These are phyloP conservation scores for Noctilio leporinus DNA, from an alignment of 2,113 vertebrate genomes.

Conservation along the genomic window DNA sequence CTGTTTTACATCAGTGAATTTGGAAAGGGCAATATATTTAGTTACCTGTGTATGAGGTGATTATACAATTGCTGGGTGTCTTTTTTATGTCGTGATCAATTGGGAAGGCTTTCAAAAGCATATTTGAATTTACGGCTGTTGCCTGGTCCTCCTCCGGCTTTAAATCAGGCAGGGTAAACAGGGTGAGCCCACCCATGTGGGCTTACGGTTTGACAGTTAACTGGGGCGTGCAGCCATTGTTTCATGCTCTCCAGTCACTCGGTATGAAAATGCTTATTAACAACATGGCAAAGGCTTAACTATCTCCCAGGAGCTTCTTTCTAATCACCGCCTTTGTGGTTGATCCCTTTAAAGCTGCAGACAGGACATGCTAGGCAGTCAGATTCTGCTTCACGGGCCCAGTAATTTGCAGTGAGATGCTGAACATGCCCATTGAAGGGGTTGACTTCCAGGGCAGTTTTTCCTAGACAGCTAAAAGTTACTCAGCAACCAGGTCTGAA, in stretches of 20 bases:
- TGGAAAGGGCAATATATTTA: conserved; percentile 56
- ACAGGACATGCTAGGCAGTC: fast-evolving
- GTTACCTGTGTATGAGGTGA: conserved; percentile 63
- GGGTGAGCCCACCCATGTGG: conserved; percentile 33
- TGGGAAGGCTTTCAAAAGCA: conserved; percentile 52
- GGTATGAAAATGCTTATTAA: conserved; percentile 65
- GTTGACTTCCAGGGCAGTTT: conserved; percentile 45
- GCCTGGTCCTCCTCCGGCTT: conserved; percentile 12
- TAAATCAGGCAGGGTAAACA: conserved; percentile 48
- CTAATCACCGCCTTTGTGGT: conserved; percentile 29
- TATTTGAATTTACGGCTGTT: conserved; percentile 55
- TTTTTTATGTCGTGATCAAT: conserved; percentile 42
- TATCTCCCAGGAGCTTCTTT: conserved; percentile 61
- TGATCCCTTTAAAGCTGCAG: conserved; percentile 34
- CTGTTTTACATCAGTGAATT: conserved; percentile 49
- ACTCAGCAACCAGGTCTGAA: conserved; percentile 69
- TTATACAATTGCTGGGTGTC: conserved; percentile 52
- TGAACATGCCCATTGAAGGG: conserved; percentile 58
- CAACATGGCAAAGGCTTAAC: conserved; percentile 29
- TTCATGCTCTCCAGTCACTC: conserved; percentile 46
- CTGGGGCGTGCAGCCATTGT: conserved; percentile 46
- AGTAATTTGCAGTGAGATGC: conserved; percentile 69
- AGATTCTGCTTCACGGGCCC: conserved; percentile 30
- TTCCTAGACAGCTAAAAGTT: conserved; percentile 56
- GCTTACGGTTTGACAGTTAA: conserved; percentile 53